Evolutionary conservation across 1,140 invertebrate genomes (phyloP), one percentile per base, ranked within the genome.

Genomic region (Archegozetes longisetosus): DNA sequence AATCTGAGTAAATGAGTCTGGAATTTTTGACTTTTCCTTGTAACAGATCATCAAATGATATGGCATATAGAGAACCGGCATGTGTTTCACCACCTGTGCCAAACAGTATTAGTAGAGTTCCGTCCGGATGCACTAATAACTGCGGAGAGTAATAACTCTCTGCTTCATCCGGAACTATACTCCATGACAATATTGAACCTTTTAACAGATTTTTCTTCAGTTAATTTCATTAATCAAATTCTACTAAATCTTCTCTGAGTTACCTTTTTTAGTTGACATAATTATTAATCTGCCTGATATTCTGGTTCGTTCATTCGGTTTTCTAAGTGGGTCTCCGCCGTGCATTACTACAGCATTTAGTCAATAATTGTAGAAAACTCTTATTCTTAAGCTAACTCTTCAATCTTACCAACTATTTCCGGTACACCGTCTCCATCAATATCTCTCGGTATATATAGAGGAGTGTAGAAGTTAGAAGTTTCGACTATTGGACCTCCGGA

Each of bases 61-160:
- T 73, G 40, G 76, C 69, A 66, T 83, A 86, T 14, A 88, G 72
- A 54, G 80, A 80, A 13, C 86, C 85, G 0, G 78, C 73, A 50
- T 82, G 78, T 49, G 82, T 81, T 66, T 84, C 82, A 26, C 83
- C 83, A 3, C 84, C 86, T 0, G 85, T 86, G 20, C 84, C 81
- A 67, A 86, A 73, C 65, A 85, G 64, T 64, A 85, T 75, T 47
- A 78, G 71, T 59, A 76, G 73, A 55, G 76, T 75, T 9, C 77
- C 79, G 68, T 80, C 78, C 27, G 75, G 72, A 66, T 75, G 73
- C 0, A 75, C 70, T 4, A 82, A 64, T 24, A 78, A 68, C 68
- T 82, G 79, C 9, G 84, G 84, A n/a, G 82, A 82, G 66, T 86
- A 86, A 61, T 86, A 79, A 52, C 72, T 73, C 72, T 87, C 83